phyloP scores from a whole-genome alignment of 2,888 invertebrate genomes.

The Julus scandinavius region DNA sequence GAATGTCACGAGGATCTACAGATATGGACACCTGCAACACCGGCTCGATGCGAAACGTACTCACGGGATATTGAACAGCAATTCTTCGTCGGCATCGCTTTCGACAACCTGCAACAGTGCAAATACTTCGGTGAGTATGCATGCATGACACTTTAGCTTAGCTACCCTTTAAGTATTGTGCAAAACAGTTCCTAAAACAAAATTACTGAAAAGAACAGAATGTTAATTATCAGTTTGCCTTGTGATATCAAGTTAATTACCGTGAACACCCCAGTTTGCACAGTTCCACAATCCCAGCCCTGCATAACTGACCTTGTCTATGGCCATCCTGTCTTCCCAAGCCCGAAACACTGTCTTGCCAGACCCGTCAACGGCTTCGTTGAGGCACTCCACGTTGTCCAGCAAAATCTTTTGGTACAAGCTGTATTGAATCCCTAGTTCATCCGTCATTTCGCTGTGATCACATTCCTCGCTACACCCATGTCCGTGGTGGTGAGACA shows the following conservation, averaged over 20 bases:
- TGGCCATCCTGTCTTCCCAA: constrained; percentile 84
- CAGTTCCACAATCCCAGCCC: not conserved
- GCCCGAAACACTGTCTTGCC: constrained; percentile 91
- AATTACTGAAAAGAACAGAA: not conserved
- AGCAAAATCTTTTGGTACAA: constrained; percentile 89
- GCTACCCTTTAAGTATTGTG: not conserved
- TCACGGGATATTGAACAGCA: constrained; percentile 93
- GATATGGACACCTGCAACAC: not conserved
- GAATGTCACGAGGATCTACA: not conserved
- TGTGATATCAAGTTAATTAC: not conserved
- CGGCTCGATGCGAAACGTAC: constrained; percentile 62
- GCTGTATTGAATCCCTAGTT: constrained; percentile 82
- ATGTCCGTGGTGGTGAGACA: constrained; percentile 65
- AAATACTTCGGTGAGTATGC: not conserved
- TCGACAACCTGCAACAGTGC: constrained; percentile 82
- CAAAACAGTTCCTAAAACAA: not conserved
- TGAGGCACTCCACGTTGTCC: constrained; percentile 87
- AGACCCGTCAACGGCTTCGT: constrained; percentile 86
- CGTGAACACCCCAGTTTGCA: not conserved
- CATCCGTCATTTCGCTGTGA: constrained; percentile 73
- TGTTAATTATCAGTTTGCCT: not conserved
- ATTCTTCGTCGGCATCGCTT: constrained; percentile 95
- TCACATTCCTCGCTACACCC: constrained; percentile 73
- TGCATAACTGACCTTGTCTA: constrained; percentile 18
- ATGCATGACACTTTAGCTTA: not conserved